Conservation (phyloP, 2,888 invertebrate genomes). For the Leptinotarsa juncta region DNA sequence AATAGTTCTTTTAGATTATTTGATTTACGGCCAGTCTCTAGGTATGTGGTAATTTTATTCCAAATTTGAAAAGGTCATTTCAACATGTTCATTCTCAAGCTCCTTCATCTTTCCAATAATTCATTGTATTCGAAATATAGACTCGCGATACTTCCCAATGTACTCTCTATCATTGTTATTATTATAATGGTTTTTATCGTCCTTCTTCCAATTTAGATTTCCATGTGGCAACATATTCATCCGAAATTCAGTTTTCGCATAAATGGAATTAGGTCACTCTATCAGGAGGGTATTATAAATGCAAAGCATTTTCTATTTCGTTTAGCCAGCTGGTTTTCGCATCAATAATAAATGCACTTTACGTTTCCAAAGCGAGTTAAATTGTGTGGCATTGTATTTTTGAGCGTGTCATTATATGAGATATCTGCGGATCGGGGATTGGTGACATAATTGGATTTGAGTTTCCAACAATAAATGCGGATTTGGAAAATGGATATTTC, state of each 20-base stretch:
- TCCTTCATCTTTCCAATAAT: too few species aligned
- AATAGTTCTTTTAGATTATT: too few species aligned
- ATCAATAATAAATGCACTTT: constrained; percentile 14
- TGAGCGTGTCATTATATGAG: neutral
- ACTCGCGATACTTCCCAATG: too few species aligned
- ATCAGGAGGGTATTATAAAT: constrained; percentile 34
- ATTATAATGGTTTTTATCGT: constrained; percentile 14
- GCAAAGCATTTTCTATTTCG: constrained; percentile 32
- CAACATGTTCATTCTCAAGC: too few species aligned
- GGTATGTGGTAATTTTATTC: too few species aligned
- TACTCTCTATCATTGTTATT: too few species aligned
- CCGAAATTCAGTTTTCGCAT: constrained; percentile 34
- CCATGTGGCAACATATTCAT: constrained; percentile 24
- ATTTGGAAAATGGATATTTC: too few species aligned
- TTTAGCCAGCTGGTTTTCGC: constrained; percentile 28
- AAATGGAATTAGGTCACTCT: constrained; percentile 34
- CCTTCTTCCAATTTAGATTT: constrained; percentile 26
- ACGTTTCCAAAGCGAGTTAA: constrained; percentile 16
- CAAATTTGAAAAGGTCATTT: too few species aligned
- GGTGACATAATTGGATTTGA: neutral
- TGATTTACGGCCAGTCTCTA: too few species aligned
- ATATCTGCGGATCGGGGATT: neutral
- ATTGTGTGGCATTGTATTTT: constrained; percentile 50
- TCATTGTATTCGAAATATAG: too few species aligned
- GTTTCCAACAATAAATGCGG: neutral